Evolutionary conservation across 2,113 vertebrate species (phyloP).

Genomic region (Eulemur macaco): DNA sequence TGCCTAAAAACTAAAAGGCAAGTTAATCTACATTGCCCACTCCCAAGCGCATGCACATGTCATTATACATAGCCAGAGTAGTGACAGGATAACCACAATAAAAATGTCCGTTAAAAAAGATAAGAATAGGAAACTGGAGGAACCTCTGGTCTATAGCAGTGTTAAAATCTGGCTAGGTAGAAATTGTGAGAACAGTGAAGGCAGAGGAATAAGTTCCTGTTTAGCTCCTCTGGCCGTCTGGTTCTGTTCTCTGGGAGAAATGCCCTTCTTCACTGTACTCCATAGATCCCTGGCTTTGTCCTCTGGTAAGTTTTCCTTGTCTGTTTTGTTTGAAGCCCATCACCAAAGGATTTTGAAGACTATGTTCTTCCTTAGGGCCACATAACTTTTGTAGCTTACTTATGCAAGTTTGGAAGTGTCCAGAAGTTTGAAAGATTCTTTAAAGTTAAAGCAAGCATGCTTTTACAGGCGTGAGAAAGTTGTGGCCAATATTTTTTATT

Average conservation of each 20-base stretch:
- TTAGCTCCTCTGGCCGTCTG: background rate
- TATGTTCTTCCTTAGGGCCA: background rate
- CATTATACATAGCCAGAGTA: background rate
- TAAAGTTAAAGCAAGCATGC: background rate
- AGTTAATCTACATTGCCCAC: background rate
- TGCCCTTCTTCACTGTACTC: background rate
- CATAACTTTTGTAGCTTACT: background rate
- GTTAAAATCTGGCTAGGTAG: background rate
- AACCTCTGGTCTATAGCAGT: background rate
- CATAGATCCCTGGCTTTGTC: slow-evolving; percentile 5
- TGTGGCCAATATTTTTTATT: background rate
- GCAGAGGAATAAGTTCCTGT: background rate
- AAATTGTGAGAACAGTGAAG: background rate
- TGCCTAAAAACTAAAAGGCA: slow-evolving; percentile 14
- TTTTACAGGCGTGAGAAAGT: background rate
- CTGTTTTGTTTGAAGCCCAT: slow-evolving; percentile 4
- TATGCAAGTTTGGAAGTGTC: background rate
- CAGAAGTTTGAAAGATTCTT: background rate
- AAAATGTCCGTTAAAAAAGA: background rate
- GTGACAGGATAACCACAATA: background rate
- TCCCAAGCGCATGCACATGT: background rate
- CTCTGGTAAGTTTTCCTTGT: background rate
- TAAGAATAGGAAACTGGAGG: background rate
- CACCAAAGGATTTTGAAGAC: slow-evolving; percentile 10
- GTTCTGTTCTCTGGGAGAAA: background rate